Evolutionary conservation across 92 coral and sea anemone genomes (phyloP).

Genomic region (Zoanthus gigantus): DNA sequence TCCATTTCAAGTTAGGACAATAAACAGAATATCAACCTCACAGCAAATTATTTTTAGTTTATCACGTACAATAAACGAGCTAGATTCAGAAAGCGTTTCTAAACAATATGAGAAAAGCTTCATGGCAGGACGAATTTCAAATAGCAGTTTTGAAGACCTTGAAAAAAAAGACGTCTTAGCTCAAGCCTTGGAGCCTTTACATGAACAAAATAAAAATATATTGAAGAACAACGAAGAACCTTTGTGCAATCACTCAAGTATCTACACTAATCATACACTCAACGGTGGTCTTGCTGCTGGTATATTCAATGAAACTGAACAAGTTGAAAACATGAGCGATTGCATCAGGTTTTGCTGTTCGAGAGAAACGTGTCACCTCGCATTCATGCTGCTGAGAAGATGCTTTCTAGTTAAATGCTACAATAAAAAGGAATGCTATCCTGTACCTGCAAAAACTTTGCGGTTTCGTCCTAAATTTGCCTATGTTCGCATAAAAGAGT

Average conservation of each 20-base stretch:
- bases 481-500: slow-evolving; percentile 47
- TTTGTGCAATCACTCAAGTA: slow-evolving; percentile 70
- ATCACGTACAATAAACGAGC: background rate
- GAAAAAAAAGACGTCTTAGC: slow-evolving; percentile 40
- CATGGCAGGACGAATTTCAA: background rate
- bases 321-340: slow-evolving; percentile 61
- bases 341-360: slow-evolving; percentile 79
- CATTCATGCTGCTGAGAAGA: slow-evolving; percentile 78
- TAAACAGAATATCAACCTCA: background rate
- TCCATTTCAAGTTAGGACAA: background rate
- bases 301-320: slow-evolving; percentile 58
- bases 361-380: slow-evolving; percentile 72
- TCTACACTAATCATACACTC: slow-evolving; percentile 68
- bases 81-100: background rate
- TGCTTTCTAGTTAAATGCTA: slow-evolving; percentile 85
- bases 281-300: slow-evolving; percentile 83
- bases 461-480: slow-evolving; percentile 72
- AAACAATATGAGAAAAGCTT: background rate
- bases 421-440: slow-evolving; percentile 67
- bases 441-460: slow-evolving; percentile 77
- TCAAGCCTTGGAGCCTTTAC: slow-evolving; percentile 64
- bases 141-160: slow-evolving; percentile 11
- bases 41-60: background rate
- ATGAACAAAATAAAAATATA: slow-evolving; percentile 28
- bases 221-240: slow-evolving; percentile 35